phyloP scores from a whole-genome alignment of 2,113 vertebrate species.

The Osmerus eperlanus region DNA sequence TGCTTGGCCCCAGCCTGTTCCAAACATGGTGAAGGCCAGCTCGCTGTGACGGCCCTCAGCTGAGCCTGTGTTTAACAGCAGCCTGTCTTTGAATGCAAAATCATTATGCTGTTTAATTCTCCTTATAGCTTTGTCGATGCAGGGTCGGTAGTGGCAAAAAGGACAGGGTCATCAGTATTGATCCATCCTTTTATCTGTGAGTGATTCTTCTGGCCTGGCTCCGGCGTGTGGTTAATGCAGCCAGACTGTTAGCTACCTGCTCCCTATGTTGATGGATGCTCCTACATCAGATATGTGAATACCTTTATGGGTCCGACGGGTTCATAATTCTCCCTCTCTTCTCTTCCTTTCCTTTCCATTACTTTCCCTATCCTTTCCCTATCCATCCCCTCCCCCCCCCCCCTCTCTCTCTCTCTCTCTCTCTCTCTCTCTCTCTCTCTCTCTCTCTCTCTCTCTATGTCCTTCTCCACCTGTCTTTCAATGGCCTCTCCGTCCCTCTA shows the following conservation, averaged over 20 bases:
- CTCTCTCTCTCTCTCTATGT: too few relatives aligned
- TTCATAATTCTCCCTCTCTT: slow-evolving; percentile 1
- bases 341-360: neutral
- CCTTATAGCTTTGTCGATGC: neutral
- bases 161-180: neutral
- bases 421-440: too few relatives aligned
- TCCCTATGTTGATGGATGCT: neutral
- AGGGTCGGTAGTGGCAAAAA: neutral
- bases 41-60: neutral
- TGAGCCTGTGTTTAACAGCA: neutral
- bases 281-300: slow-evolving; percentile 19
- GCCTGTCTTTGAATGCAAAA: neutral
- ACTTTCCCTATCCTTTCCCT: neutral
- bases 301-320: slow-evolving; percentile 2
- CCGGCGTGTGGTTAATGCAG: neutral
- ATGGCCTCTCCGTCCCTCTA: too few relatives aligned
- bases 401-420: neutral
- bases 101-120: slow-evolving; percentile 8
- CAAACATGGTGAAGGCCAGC: neutral
- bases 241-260: too few relatives aligned
- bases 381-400: too few relatives aligned
- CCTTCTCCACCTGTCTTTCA: too few relatives aligned
- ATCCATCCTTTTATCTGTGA: slow-evolving; percentile 11
- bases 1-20: too few relatives aligned
- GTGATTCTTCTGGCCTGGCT: neutral